phyloP scores from a whole-genome alignment of 2,888 invertebrate genomes.

The Hirudinaria manillensis region DNA sequence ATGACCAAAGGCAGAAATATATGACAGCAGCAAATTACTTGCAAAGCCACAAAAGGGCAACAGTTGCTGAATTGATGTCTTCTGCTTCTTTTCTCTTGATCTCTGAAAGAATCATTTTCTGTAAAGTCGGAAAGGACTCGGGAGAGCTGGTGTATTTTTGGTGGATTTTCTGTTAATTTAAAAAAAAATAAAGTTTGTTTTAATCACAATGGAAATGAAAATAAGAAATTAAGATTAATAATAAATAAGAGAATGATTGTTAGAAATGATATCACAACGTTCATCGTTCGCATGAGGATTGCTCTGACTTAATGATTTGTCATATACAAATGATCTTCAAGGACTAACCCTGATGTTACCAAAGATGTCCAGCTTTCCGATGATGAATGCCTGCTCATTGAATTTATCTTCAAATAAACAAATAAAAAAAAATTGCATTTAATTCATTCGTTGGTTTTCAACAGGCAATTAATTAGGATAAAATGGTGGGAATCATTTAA shows the following conservation, averaged over 20 bases:
- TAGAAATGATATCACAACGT: no score
- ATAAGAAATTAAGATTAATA: background rate
- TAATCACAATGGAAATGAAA: no score
- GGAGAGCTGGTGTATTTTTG: conserved; percentile 50
- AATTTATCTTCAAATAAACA: conserved; percentile 49
- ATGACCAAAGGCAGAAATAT: no score
- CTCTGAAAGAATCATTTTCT: conserved; percentile 49
- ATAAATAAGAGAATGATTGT: background rate
- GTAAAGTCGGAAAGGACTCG: conserved; percentile 47
- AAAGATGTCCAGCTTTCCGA: conserved; percentile 53
- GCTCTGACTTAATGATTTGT: no score
- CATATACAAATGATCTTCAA: no score
- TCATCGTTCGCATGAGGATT: no score
- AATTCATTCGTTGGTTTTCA: background rate
- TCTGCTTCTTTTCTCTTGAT: conserved; percentile 45
- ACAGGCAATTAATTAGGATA: background rate
- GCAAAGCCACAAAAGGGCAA: conserved; percentile 52
- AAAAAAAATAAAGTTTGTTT: conserved; percentile 2
- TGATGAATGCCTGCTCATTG: conserved; percentile 53
- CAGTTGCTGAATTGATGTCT: conserved; percentile 50
- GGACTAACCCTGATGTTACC: conserved; percentile 51
- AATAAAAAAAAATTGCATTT: conserved; percentile 7
- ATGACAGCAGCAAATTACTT: conserved; percentile 29
- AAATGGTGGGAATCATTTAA: no score
- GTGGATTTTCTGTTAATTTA: conserved; percentile 50